Conservation (phyloP, 2,888 invertebrate genomes). For the Scrobipalpa atriplicella region DNA sequence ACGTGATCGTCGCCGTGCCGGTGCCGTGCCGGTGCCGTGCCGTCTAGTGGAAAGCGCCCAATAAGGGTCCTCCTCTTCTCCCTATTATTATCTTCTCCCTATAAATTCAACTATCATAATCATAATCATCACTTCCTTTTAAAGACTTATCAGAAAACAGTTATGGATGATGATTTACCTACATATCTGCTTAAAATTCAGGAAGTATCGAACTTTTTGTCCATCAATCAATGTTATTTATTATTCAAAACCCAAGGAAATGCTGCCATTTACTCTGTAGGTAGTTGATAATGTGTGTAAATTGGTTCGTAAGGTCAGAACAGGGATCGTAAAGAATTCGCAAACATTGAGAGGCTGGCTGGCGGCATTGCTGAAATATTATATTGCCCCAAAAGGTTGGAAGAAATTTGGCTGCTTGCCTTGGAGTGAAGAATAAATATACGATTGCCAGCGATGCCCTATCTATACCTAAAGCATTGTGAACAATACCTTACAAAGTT, state of each 20-base stretch:
- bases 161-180: background rate
- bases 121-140: background rate
- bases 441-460: no score
- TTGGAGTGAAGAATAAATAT: background rate
- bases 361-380: constrained; percentile 14
- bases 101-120: no score
- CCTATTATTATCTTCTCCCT: no score
- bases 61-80: no score
- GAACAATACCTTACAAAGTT: no score
- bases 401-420: background rate
- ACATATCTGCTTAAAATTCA: background rate
- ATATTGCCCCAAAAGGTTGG: background rate
- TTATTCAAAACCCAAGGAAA: constrained; percentile 1
- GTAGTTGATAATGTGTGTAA: background rate
- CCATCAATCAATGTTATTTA: background rate
- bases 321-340: constrained; percentile 10
- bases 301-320: constrained; percentile 3
- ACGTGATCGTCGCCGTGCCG: no score
- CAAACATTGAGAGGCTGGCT: background rate
- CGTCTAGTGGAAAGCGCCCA: no score
- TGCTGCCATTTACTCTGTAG: background rate
- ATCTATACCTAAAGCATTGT: no score
- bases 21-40: no score
- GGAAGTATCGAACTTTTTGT: background rate
- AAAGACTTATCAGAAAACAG: background rate